Conservation (phyloP, 2,797 vertebrate species). For the Acanthornis magna region DNA sequence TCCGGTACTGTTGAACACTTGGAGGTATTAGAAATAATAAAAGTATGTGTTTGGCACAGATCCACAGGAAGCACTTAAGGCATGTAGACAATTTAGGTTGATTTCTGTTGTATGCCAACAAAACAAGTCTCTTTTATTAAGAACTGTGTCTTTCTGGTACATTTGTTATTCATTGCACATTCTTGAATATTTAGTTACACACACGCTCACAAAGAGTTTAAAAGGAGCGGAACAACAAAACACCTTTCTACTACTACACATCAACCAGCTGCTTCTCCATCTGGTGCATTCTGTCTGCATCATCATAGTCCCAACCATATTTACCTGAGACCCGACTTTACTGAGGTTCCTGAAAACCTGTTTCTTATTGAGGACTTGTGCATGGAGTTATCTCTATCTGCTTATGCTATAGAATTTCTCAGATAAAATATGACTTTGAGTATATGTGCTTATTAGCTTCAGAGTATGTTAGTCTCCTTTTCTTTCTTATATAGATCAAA, state of each 20-base stretch:
- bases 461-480: background rate
- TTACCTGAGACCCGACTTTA: background rate
- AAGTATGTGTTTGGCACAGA: background rate
- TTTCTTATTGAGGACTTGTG: background rate
- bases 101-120: background rate
- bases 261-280: slow-evolving; percentile 26
- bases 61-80: background rate
- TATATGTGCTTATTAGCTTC: background rate
- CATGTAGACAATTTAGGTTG: background rate
- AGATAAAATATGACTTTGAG: background rate
- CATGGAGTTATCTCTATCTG: background rate
- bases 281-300: background rate
- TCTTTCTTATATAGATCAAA: background rate
- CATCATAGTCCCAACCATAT: background rate
- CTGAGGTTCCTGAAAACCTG: background rate
- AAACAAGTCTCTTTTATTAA: background rate
- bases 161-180: background rate
- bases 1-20: background rate
- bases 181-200: background rate
- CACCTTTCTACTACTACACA: background rate
- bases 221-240: background rate
- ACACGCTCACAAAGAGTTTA: background rate
- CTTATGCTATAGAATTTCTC: background rate
- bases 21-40: background rate
- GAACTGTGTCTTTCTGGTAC: background rate